Evolutionary conservation across 2,113 vertebrate species (phyloP), one percentile per base, ranked within the genome.

Genomic region (Cephalopterus ornatus): DNA sequence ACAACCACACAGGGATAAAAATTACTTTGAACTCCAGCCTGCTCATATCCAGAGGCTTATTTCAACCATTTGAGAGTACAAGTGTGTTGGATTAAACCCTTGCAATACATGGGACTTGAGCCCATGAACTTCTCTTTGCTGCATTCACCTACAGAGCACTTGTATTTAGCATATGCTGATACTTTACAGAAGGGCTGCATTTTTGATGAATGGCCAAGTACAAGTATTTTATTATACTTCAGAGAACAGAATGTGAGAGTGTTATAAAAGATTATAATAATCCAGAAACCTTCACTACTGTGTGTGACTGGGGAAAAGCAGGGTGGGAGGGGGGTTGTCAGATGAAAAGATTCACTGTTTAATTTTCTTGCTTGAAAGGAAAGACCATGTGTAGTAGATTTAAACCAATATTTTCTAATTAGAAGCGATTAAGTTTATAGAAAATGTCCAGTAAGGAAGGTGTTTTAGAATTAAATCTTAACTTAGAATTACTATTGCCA

Each of bases 351-450:
- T 95, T 95, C 73, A 79, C 61, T 93, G 97, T 95, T 98, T 97
- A 95, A 98, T 97, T 97, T 97, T 97, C 94, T 88, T 93, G 87
- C 91, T 97, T 96, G 93, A 97, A 95, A 94, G 86, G 49, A 95
- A 94, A 91, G 92, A 90, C 28, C 63, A 72, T 75, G 55, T 97
- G 96, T 81, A 94, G 80, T 92, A 95, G 85, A 93, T 96, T 97
- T 91, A 96, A 87, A 94, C 78, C 93, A 97, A 97, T 98, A 97
- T 96, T 94, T 98, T 97, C 96, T 97, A 98, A 98, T 97, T 97
- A 97, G 95, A 97, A 96, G 92, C 86, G 94, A 97, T 97, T 92
- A 96, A 85, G 35, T 95, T 94, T 96, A 82, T 93, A 88, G 88
- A 78, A 91, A 95, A 88, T 88, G 46, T 84, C 87, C 83, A 88